phyloP scores from a whole-genome alignment of 1,140 invertebrate species.

The Papilio aristodemus region DNA sequence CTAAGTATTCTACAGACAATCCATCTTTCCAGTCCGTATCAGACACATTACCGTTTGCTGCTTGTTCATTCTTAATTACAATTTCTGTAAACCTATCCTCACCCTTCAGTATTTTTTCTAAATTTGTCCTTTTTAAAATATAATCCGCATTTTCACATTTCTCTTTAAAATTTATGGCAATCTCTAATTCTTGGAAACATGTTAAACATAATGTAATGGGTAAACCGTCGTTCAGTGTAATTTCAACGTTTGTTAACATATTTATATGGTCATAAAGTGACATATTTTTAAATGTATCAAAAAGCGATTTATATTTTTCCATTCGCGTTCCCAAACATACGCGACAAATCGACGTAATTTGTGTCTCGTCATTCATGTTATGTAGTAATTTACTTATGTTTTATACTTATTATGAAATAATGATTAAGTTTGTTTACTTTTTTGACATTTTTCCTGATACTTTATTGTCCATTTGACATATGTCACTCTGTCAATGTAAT shows the following conservation, averaged over 20 bases:
- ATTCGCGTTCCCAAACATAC: conserved; percentile 27
- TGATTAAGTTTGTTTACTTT: neutral
- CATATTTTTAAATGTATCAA: conserved; percentile 53
- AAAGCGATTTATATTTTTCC: conserved; percentile 39
- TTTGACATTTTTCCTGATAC: neutral
- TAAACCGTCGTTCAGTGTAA: conserved; percentile 54
- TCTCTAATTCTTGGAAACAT: conserved; percentile 57
- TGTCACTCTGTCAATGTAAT: neutral
- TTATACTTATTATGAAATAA: neutral
- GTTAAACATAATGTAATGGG: conserved; percentile 61
- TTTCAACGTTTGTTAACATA: conserved; percentile 54
- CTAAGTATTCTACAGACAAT: conserved; percentile 35
- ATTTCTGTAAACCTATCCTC: conserved; percentile 31
- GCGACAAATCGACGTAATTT: conserved; percentile 11
- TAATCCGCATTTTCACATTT: conserved; percentile 61
- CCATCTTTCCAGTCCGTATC: conserved; percentile 1
- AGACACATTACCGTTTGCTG: conserved; percentile 19
- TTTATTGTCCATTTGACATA: neutral
- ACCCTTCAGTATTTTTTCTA: conserved; percentile 33
- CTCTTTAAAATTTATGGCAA: conserved; percentile 57
- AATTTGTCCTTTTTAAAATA: conserved; percentile 33
- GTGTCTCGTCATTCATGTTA: neutral
- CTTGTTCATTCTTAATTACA: conserved; percentile 30
- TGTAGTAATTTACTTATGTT: neutral
- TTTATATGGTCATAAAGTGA: conserved; percentile 57